Evolutionary conservation across 2,888 invertebrate species (phyloP).

Genomic region (Meteorus cinctellus): DNA sequence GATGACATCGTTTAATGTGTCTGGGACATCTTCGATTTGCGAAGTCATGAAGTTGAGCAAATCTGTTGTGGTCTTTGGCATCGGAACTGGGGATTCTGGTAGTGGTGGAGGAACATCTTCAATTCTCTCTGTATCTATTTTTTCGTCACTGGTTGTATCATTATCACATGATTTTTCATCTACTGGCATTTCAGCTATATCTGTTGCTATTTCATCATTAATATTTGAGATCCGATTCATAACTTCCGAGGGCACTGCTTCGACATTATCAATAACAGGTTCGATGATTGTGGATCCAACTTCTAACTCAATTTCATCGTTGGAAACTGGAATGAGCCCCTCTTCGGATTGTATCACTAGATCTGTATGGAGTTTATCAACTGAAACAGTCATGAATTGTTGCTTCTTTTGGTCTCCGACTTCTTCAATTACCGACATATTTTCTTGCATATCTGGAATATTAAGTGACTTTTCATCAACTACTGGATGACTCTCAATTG

Average conservation of each 20-base stretch:
- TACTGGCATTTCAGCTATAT: constrained; percentile 27
- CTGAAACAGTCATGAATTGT: not conserved
- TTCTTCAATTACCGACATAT: not conserved
- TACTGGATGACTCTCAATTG: not conserved
- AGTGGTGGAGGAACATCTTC: constrained; percentile 60
- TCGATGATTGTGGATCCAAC: constrained; percentile 42
- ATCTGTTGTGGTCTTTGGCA: constrained; percentile 55
- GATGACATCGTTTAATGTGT: constrained; percentile 54
- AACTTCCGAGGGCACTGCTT: not conserved
- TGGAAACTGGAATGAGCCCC: constrained; percentile 59
- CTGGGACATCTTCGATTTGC: constrained; percentile 50
- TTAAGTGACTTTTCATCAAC: not conserved
- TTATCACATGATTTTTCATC: not conserved
- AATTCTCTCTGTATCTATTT: constrained; percentile 18
- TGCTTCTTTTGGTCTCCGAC: not conserved
- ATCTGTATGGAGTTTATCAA: constrained; percentile 32
- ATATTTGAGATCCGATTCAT: constrained; percentile 28
- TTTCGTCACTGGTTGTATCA: not conserved
- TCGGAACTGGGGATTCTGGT: constrained; percentile 55
- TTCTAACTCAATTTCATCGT: constrained; percentile 53
- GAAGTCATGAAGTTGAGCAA: constrained; percentile 53
- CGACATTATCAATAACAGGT: no score
- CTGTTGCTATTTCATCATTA: constrained; percentile 9
- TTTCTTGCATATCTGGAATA: not conserved
- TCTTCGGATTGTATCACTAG: constrained; percentile 60